Percentiles rank a stretch among this genome's conserved stretches.
phyloP scores from a whole-genome alignment of 2,113 vertebrate species.

The Gambusia holbrooki region DNA sequence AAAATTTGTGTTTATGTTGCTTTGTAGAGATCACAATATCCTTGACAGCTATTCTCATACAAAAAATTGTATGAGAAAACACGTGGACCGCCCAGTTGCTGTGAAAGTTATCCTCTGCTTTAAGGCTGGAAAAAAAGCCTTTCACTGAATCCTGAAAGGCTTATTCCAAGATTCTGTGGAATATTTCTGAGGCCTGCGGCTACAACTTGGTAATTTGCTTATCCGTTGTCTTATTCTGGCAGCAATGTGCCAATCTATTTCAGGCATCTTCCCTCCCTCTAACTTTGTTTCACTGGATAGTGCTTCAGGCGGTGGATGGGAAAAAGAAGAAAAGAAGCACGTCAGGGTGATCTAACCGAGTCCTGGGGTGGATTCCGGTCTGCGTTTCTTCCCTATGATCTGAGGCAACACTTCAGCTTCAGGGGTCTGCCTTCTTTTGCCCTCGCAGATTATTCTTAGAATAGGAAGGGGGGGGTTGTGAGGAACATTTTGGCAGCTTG shows the following conservation, averaged over 20 bases:
- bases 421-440: conserved; percentile 37
- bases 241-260: conserved; percentile 23
- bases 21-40: too few species aligned
- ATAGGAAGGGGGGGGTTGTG: conserved; percentile 27
- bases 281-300: conserved; percentile 30
- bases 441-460: conserved; percentile 57
- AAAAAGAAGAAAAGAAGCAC: conserved; percentile 25
- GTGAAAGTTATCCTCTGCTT: too few species aligned
- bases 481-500: conserved; percentile 57
- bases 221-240: conserved; percentile 22
- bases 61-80: too few species aligned
- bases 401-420: conserved; percentile 50
- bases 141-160: too few species aligned
- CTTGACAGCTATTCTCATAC: too few species aligned
- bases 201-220: not conserved
- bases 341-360: conserved; percentile 60
- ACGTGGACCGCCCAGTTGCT: too few species aligned
- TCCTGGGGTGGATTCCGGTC: conserved; percentile 62
- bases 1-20: too few species aligned
- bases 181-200: too few species aligned
- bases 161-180: too few species aligned
- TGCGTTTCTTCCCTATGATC: conserved; percentile 59
- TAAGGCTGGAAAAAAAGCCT: too few species aligned
- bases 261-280: conserved; percentile 16
- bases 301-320: conserved; percentile 43